These are phyloP conservation scores for Lepilemur septentrionalis DNA, from an alignment of 2,797 vertebrate species.

Conservation along the genomic window DNA sequence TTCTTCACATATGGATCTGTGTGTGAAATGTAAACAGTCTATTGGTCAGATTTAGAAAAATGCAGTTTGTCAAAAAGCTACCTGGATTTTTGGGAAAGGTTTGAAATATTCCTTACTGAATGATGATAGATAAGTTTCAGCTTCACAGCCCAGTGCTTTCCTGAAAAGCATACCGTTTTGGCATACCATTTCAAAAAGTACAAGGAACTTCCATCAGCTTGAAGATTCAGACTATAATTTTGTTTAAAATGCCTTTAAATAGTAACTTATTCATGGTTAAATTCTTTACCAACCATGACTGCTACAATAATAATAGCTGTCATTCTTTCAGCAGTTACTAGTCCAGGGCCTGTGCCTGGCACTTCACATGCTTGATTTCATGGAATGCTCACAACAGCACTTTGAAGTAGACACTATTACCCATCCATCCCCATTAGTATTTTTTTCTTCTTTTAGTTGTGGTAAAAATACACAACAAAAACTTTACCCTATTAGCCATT, in stretches of 20 bases:
- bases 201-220: neutral
- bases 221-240: conserved; percentile 26
- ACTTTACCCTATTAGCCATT: neutral
- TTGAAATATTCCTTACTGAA: neutral
- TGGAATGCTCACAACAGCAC: neutral
- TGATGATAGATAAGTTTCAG: neutral
- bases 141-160: neutral
- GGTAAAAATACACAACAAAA: neutral
- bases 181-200: neutral
- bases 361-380: neutral
- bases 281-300: neutral
- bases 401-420: neutral
- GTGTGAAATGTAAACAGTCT: neutral
- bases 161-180: neutral
- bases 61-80: neutral
- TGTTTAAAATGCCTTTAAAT: conserved; percentile 15
- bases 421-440: neutral
- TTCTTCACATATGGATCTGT: neutral
- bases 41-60: conserved; percentile 9
- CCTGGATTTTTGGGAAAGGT: neutral
- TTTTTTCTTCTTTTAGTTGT: neutral
- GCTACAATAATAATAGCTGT: neutral
- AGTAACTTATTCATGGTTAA: neutral
- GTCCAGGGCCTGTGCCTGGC: neutral
- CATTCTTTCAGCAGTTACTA: neutral